Conservation (phyloP, 2,113 vertebrate species). For the Anolis sagrei region DNA sequence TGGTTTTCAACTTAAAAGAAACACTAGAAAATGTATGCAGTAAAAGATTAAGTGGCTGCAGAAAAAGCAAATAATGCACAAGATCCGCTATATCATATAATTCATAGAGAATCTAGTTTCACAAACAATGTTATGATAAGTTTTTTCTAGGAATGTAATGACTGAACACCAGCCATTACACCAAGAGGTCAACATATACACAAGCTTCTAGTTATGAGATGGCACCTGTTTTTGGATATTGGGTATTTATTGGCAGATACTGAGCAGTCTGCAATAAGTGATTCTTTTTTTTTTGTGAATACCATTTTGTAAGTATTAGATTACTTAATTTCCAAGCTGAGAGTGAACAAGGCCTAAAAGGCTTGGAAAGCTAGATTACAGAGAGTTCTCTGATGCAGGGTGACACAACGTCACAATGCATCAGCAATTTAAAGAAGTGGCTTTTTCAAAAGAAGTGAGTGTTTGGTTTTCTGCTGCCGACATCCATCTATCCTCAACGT, state of each 20-base stretch:
- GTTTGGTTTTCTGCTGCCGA: constrained; percentile 29
- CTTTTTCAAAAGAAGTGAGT: constrained; percentile 33
- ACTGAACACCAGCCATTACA: not conserved
- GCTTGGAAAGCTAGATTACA: not conserved
- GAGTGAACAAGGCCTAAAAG: constrained; percentile 30
- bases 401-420: constrained; percentile 55
- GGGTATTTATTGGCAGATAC: not conserved
- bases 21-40: not conserved
- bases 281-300: constrained; percentile 7
- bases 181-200: not conserved
- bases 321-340: constrained; percentile 24
- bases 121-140: not conserved
- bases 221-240: not conserved
- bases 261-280: not conserved
- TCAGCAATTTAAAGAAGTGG: constrained; percentile 46
- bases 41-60: not conserved
- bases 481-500: constrained; percentile 20
- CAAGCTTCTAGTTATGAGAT: not conserved
- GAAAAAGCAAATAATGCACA: not conserved
- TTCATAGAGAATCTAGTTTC: not conserved
- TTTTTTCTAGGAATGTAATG: not conserved
- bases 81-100: not conserved
- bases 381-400: constrained; percentile 52
- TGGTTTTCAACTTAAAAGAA: not conserved
- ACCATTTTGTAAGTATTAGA: constrained; percentile 33